phyloP scores from a whole-genome alignment of 2,113 vertebrate species.

The Chaetodon trifascialis region DNA sequence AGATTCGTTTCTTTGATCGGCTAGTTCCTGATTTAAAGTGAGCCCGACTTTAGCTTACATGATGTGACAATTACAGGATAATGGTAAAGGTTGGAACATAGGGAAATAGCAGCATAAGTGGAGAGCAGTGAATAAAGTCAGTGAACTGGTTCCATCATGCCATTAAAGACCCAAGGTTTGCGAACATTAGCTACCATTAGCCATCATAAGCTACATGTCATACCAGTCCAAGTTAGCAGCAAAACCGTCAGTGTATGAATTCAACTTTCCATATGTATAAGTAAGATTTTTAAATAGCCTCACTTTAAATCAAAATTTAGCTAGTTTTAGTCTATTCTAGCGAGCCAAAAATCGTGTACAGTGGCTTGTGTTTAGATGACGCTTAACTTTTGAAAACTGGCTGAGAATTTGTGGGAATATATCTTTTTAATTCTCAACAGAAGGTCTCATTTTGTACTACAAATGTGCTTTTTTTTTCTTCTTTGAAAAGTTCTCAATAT shows the following conservation, averaged over 20 bases:
- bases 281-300: background rate
- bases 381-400: background rate
- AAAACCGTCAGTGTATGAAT: background rate
- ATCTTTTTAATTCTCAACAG: background rate
- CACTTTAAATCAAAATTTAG: background rate
- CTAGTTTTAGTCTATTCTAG: background rate
- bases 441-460: no score
- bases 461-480: no score
- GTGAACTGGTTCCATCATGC: no score
- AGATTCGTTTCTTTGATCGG: background rate
- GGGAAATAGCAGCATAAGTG: no score
- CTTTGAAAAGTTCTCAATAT: no score
- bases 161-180: no score
- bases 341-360: no score
- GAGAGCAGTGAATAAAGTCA: no score
- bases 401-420: background rate
- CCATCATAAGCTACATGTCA: background rate
- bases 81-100: no score
- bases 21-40: background rate
- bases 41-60: background rate
- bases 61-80: background rate
- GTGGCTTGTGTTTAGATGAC: background rate
- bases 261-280: background rate
- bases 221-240: no score
- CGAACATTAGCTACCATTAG: background rate